These are phyloP conservation scores for Sorex fumeus DNA, from an alignment of 2,113 vertebrate genomes.

Conservation along the genomic window DNA sequence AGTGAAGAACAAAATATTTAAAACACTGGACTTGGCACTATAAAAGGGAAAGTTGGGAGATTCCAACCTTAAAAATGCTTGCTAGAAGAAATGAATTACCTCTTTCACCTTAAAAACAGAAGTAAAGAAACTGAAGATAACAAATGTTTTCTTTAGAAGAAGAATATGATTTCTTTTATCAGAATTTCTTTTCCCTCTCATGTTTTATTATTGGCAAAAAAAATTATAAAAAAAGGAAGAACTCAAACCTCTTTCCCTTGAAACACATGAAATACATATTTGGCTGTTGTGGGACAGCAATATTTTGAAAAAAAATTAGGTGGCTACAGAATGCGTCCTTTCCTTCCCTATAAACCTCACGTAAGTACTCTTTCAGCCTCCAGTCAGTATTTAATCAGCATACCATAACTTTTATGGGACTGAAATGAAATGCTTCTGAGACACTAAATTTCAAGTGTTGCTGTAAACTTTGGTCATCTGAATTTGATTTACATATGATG, in stretches of 20 bases:
- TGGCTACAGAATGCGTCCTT: slow-evolving; percentile 83
- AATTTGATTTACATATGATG: slow-evolving; percentile 86
- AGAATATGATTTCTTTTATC: slow-evolving; percentile 61
- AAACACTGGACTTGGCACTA: slow-evolving; percentile 1
- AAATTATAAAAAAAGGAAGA: slow-evolving; percentile 77
- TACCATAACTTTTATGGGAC: slow-evolving; percentile 88
- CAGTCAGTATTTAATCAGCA: slow-evolving; percentile 88
- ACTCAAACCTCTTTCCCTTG: background rate
- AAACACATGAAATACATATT: slow-evolving; percentile 74
- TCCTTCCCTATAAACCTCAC: slow-evolving; percentile 83
- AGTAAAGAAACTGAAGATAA: slow-evolving; percentile 53
- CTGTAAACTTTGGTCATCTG: slow-evolving; percentile 83
- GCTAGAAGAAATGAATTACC: slow-evolving; percentile 41
- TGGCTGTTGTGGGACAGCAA: slow-evolving; percentile 77
- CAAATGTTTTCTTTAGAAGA: slow-evolving; percentile 64
- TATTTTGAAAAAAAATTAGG: slow-evolving; percentile 86
- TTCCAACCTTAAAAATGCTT: slow-evolving; percentile 48
- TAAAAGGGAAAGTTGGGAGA: slow-evolving; percentile 13
- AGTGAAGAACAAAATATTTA: slow-evolving; percentile 9
- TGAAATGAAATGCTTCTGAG: slow-evolving; percentile 86
- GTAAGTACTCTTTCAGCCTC: slow-evolving; percentile 84
- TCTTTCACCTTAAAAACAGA: slow-evolving; percentile 46
- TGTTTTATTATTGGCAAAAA: slow-evolving; percentile 75
- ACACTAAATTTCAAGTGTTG: slow-evolving; percentile 86
- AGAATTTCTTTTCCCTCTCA: slow-evolving; percentile 55